Base-by-base conservation (phyloP, 2,888 invertebrate genomes). In the Bellardia bayeri region DNA sequence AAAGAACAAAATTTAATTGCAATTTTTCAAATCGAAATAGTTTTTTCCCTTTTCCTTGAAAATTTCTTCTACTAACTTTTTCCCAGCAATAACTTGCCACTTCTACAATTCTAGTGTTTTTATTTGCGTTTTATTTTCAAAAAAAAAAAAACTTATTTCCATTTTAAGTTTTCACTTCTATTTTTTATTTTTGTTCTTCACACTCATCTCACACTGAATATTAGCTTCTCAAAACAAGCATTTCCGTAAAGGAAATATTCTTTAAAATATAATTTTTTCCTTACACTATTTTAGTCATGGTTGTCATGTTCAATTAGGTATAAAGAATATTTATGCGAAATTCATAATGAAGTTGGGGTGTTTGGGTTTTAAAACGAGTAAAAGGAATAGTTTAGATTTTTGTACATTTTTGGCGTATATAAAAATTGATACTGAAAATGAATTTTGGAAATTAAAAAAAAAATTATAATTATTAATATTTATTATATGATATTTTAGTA, bases 241-340 rank as follows among this genome's bases (percentile, higher is more conserved):
- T 63, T 79, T 86, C 86, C 86, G 72, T 74, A 54, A 74, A 72
- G 86, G 86, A 82, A 86, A 78, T 86, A 74, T 78, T 66, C 42
- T 72, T 68, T 66, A 58, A 33, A 58, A 30, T 75, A 75, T 71
- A 37, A 66, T 51, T 80, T 42, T 63, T n/a, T 66, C 2, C 7
- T 58, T 69, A 63, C 8, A 23, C 4, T 76, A 69, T 75, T 54
- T 49, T 64, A 76, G 56, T 49, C 42, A 74, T 63, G 68, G n/a
- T n/a, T 16, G 23, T 3, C 45, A 56, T 23, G 45, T 64, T 81
- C 56, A 23, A 23, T 1, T 3, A 16, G 8, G 2, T 56, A 33
- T 49, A 23, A n/a, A 64, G 85, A 68, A 81, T 85, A 78, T 13
- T 58, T 42, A 78, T 78, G 16, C 13, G 45, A 33, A 45, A 68